Percentiles rank a stretch among this genome's conserved stretches.
These are phyloP conservation scores for Picus viridis DNA, from an alignment of 2,797 vertebrate species.

Conservation along the genomic window DNA sequence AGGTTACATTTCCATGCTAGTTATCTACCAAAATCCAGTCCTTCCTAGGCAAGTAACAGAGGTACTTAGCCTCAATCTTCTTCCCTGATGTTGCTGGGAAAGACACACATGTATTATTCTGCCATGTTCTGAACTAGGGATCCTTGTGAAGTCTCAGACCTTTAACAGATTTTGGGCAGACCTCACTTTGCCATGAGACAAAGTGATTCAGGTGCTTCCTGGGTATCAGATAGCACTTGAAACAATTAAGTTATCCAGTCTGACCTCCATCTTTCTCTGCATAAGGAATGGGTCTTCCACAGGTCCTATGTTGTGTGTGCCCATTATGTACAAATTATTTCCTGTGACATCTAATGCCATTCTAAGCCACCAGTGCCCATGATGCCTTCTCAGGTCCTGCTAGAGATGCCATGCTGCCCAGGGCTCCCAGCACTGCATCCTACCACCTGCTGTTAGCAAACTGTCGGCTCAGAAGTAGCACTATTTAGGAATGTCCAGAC, in stretches of 20 bases:
- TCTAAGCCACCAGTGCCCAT: neutral
- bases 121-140: neutral
- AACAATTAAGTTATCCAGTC: neutral
- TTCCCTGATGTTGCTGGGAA: neutral
- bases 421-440: neutral
- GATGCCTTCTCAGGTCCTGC: neutral
- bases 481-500: too few relatives aligned
- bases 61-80: neutral
- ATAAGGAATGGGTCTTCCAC: neutral
- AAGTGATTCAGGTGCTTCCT: neutral
- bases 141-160: neutral
- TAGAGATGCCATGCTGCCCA: neutral
- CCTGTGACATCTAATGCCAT: neutral
- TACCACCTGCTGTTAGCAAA: neutral
- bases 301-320: neutral
- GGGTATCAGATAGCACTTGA: neutral
- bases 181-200: neutral
- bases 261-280: neutral
- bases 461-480: too few relatives aligned
- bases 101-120: neutral
- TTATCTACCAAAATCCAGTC: neutral
- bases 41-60: neutral
- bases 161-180: neutral
- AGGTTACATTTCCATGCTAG: neutral
- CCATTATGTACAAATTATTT: neutral